Percentiles rank a stretch among this genome's conserved stretches.
These are phyloP conservation scores for Hypocryptadius cinnamomeus DNA, from an alignment of 2,113 vertebrate genomes.

Conservation along the genomic window DNA sequence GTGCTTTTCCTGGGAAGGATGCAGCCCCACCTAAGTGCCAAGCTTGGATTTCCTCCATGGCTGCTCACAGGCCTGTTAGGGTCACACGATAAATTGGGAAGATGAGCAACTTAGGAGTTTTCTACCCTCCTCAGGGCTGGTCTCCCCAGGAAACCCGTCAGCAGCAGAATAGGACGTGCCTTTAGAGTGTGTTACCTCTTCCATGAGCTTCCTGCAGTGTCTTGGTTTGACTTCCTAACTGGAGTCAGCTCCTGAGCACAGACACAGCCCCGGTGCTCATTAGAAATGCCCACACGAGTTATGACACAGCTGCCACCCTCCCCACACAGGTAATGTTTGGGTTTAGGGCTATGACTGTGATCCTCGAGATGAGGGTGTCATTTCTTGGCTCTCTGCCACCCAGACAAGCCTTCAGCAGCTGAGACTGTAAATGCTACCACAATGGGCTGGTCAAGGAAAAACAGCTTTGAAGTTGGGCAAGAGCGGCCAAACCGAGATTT, in stretches of 20 bases:
- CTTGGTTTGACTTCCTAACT: background rate
- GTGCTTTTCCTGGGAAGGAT: background rate
- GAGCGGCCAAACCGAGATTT: slow-evolving; percentile 16
- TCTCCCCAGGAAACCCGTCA: slow-evolving; percentile 12
- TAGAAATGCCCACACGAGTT: background rate
- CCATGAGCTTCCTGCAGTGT: background rate
- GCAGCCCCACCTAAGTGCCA: background rate
- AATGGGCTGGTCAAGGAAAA: background rate
- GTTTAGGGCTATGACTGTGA: background rate
- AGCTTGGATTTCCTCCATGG: background rate
- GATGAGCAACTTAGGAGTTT: background rate
- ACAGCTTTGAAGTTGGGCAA: slow-evolving; percentile 13
- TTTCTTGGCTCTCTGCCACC: slow-evolving; percentile 41
- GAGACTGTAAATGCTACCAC: background rate
- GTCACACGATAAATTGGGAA: background rate
- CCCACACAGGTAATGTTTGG: background rate
- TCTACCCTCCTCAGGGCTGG: background rate
- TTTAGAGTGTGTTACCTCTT: background rate
- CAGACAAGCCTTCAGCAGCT: background rate
- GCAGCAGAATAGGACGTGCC: background rate
- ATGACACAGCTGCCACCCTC: background rate
- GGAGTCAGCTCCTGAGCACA: background rate
- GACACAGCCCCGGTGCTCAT: background rate
- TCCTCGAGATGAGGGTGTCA: slow-evolving; percentile 1
- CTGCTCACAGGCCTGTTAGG: background rate